Percentiles rank a stretch among this genome's conserved stretches.
phyloP scores from a whole-genome alignment of 2,113 vertebrate species.

The Protobothrops flavoviridis region DNA sequence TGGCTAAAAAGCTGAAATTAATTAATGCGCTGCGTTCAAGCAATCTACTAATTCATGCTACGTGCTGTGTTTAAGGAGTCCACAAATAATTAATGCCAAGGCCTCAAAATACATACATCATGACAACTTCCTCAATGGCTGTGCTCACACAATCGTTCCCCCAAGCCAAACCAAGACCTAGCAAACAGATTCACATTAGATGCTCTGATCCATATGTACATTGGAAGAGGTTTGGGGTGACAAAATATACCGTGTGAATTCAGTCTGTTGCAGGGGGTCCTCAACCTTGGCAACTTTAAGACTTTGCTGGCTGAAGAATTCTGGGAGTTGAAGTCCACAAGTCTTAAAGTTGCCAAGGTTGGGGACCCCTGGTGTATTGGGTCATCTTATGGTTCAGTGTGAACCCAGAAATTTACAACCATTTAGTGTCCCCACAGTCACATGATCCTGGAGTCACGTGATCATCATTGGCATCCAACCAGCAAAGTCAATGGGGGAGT shows the following conservation, averaged over 20 bases:
- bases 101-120: neutral
- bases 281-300: no score
- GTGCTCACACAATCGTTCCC: neutral
- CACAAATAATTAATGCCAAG: neutral
- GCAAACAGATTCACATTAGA: neutral
- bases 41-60: neutral
- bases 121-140: neutral
- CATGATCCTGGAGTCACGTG: neutral
- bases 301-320: no score
- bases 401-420: neutral
- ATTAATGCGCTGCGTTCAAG: neutral
- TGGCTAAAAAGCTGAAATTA: neutral
- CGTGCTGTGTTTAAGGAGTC: neutral
- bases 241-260: neutral
- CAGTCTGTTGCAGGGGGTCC: no score
- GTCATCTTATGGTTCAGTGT: neutral
- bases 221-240: neutral
- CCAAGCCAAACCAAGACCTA: neutral
- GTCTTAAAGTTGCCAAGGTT: no score
- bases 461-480: neutral
- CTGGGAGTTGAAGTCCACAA: no score
- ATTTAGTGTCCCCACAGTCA: neutral
- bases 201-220: neutral
- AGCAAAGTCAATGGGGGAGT: neutral
- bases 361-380: no score